Evolutionary conservation across 2,113 vertebrate species (phyloP).

Genomic region (Pangasianodon gigas): DNA sequence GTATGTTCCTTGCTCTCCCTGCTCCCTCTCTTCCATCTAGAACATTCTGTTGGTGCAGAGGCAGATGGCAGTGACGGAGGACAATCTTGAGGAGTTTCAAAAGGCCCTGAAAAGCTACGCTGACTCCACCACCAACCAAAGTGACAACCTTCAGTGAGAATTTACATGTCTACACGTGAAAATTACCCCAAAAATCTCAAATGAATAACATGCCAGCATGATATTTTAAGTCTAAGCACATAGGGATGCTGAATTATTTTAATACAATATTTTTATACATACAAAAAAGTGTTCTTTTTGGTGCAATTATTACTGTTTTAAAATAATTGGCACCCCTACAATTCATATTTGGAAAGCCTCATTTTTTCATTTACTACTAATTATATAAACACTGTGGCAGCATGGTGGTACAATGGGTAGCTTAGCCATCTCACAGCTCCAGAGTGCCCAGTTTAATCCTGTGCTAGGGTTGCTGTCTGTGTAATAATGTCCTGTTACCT

Average conservation of each 20-base stretch:
- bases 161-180: not conserved
- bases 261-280: not conserved
- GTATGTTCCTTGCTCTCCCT: not conserved
- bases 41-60: slow-evolving; percentile 92
- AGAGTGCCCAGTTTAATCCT: not conserved
- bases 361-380: not conserved
- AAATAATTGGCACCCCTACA: not conserved
- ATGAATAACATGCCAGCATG: not conserved
- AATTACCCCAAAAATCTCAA: not conserved
- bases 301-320: not conserved
- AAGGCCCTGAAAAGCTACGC: slow-evolving; percentile 82
- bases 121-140: slow-evolving; percentile 79
- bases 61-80: slow-evolving; percentile 81
- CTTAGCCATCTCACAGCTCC: not conserved
- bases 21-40: slow-evolving; percentile 63
- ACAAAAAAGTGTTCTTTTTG: not conserved
- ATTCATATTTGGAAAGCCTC: not conserved
- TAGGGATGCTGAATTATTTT: not conserved
- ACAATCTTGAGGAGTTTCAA: slow-evolving; percentile 79
- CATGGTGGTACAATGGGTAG: not conserved
- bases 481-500: not conserved
- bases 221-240: not conserved
- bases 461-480: not conserved
- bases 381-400: not conserved
- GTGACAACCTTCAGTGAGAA: slow-evolving; percentile 89